phyloP scores from a whole-genome alignment of 2,888 invertebrate genomes.

The Habroteleia sp. region DNA sequence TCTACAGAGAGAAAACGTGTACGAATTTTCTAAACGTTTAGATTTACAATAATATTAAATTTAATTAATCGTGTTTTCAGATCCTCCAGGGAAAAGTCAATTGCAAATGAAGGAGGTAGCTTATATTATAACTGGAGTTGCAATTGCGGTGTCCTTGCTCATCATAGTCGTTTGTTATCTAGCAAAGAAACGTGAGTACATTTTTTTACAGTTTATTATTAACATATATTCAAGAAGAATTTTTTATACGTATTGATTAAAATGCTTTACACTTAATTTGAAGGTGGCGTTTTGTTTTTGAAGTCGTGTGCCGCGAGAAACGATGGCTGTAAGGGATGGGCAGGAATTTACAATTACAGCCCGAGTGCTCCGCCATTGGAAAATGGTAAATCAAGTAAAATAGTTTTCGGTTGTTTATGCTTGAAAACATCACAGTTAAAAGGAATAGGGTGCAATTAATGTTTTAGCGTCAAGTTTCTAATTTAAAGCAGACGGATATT shows the following conservation, averaged over 20 bases:
- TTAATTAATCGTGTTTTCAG: slow-evolving; percentile 47
- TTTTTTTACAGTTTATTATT: not conserved
- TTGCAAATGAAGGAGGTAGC: slow-evolving; percentile 9
- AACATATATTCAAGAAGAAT: slow-evolving; percentile 12
- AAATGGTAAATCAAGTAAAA: slow-evolving; percentile 68
- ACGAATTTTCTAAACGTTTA: slow-evolving; percentile 5
- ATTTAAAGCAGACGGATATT: slow-evolving; percentile 42
- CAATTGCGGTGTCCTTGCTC: slow-evolving; percentile 6
- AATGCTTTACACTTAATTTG: slow-evolving; percentile 43
- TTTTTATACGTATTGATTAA: slow-evolving; percentile 25
- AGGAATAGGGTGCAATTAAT: slow-evolving; percentile 57
- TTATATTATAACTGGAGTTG: slow-evolving; percentile 36
- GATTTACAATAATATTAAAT: slow-evolving; percentile 8
- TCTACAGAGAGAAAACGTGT: no score
- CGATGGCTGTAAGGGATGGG: slow-evolving; percentile 55
- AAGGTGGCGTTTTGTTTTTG: slow-evolving; percentile 56
- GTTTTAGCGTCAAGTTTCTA: slow-evolving; percentile 44
- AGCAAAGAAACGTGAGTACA: slow-evolving; percentile 48
- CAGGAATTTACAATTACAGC: slow-evolving; percentile 63
- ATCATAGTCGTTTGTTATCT: slow-evolving; percentile 25
- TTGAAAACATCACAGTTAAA: slow-evolving; percentile 46
- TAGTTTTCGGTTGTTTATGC: slow-evolving; percentile 56
- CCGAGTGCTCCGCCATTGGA: slow-evolving; percentile 74
- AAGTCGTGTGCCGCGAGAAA: slow-evolving; percentile 47
- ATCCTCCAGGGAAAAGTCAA: slow-evolving; percentile 35